Conservation (phyloP, 2,797 vertebrate genomes). For the Melanotaenia trifasciata region DNA sequence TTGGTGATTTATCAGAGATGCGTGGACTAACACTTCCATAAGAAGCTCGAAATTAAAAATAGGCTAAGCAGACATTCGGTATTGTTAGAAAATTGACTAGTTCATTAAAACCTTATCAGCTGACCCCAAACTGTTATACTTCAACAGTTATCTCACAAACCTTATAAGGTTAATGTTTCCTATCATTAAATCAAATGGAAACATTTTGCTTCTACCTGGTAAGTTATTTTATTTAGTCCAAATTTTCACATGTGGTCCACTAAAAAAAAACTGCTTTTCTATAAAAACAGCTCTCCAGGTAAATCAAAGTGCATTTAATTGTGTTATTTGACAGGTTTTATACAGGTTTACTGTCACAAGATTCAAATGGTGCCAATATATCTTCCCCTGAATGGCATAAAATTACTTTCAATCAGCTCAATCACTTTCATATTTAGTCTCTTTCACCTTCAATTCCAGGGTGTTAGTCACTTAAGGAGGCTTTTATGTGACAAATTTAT, state of each 20-base stretch:
- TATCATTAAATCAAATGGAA: slow-evolving; percentile 7
- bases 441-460: slow-evolving; percentile 10
- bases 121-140: slow-evolving; percentile 1
- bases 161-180: neutral
- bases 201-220: neutral
- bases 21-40: slow-evolving; percentile 40
- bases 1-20: slow-evolving; percentile 31
- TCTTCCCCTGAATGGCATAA: slow-evolving; percentile 8
- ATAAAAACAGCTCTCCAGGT: neutral
- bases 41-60: neutral
- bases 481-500: slow-evolving; percentile 43
- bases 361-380: neutral
- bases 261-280: neutral
- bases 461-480: slow-evolving; percentile 10
- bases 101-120: neutral
- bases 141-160: neutral
- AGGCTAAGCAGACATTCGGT: neutral
- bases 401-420: slow-evolving; percentile 10
- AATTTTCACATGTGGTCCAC: slow-evolving; percentile 23
- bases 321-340: no score
- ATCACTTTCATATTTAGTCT: neutral
- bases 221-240: slow-evolving; percentile 1
- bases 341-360: neutral
- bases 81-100: slow-evolving; percentile 4
- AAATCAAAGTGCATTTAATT: neutral